Evolutionary conservation across 53 echinoderm and acorn worm species (phyloP), one percentile per base, ranked within the genome.

Genomic region (Astropecten irregularis): DNA sequence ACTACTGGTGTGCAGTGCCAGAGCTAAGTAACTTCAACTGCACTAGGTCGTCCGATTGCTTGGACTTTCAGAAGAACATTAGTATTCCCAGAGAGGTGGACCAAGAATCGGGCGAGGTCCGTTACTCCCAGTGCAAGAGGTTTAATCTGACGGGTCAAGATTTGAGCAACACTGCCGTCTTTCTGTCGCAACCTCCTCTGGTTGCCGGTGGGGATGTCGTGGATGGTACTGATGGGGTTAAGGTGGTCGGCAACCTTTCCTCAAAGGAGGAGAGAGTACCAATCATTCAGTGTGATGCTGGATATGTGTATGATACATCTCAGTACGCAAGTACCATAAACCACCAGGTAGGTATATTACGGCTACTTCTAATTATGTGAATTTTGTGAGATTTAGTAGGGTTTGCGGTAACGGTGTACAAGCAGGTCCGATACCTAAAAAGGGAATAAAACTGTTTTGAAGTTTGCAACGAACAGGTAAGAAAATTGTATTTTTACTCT

Each of bases 291-390:
- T 83, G 83, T 38, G 68, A 68, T 56, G 58, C 36, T 11, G 83
- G 83, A 51, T 83, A 69, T 69, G 83, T 36, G 25, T 69, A 50
- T 68, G 83, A 83, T 22, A 67, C 40, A 13, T 83, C 83, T 2
- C 68, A 68, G 39, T 83, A 83, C n/a, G 38, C 15, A 15, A 50
- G 51, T 29, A 67, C 83, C 15, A 55, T 52, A 2, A 68, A 68
- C 29, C 67, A 66, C 15, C 37, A 83, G 83, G 83, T 83, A 83
- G 10, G 42, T 42, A n/a, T n/a, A n/a, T n/a, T n/a, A n/a, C n/a
- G n/a, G n/a, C n/a, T n/a, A n/a, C n/a, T n/a, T n/a, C n/a, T n/a
- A n/a, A n/a, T n/a, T n/a, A n/a, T n/a, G n/a, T n/a, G n/a, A n/a
- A n/a, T n/a, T n/a, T n/a, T n/a, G n/a, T n/a, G n/a, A n/a, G n/a